Evolutionary conservation across 2,888 invertebrate species (phyloP).

Genomic region (Osmoderma eremita): DNA sequence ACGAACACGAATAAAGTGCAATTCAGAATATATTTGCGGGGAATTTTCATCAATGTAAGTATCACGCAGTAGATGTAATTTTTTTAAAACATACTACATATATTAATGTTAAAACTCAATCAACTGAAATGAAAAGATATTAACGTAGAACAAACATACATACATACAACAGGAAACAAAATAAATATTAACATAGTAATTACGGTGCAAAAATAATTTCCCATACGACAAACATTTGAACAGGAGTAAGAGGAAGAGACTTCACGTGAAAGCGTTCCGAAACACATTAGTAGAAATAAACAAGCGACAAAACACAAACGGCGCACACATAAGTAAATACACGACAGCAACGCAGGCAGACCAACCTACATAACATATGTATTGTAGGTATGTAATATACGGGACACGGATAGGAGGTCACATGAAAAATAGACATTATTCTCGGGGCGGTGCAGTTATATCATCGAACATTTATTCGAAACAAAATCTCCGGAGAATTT

Average conservation of each 20-base stretch:
- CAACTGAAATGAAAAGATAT: too few species aligned
- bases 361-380: not conserved
- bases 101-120: too few species aligned
- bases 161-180: not conserved
- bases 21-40: too few species aligned
- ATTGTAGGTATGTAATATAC: slow-evolving; percentile 8
- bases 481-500: slow-evolving; percentile 60
- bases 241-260: not conserved
- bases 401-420: slow-evolving; percentile 32
- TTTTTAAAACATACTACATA: too few species aligned
- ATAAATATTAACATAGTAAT: slow-evolving; percentile 1
- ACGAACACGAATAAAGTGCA: not conserved
- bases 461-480: slow-evolving; percentile 61
- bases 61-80: too few species aligned
- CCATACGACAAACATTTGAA: slow-evolving; percentile 1
- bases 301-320: slow-evolving; percentile 16
- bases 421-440: slow-evolving; percentile 45
- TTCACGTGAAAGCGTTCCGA: slow-evolving; percentile 2
- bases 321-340: slow-evolving; percentile 17
- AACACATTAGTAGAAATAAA: slow-evolving; percentile 29
- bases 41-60: too few species aligned
- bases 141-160: not conserved
- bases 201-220: slow-evolving; percentile 5
- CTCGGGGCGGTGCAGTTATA: slow-evolving; percentile 53
- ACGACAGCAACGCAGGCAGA: not conserved